Conservation (phyloP, 2,888 invertebrate genomes). For the Dastarcus helophoroides region DNA sequence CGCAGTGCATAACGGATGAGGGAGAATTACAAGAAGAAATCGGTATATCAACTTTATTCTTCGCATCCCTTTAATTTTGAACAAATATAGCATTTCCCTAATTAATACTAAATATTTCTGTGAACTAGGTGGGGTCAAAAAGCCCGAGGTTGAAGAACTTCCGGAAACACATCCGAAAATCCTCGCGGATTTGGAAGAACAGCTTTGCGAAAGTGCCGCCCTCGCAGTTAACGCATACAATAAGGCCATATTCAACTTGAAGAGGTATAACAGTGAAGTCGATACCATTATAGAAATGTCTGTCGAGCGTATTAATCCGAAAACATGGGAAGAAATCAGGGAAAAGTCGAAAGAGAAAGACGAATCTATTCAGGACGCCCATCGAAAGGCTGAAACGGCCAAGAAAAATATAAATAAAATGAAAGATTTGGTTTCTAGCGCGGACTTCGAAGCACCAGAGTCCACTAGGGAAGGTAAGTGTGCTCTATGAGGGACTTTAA, state of each 20-base stretch:
- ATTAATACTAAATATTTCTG: too few relatives aligned
- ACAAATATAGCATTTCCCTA: too few relatives aligned
- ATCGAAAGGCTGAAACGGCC: conserved; percentile 41
- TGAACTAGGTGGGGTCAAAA: conserved; percentile 24
- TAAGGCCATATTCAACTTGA: conserved; percentile 47
- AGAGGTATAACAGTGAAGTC: conserved; percentile 45
- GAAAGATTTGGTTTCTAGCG: conserved; percentile 35
- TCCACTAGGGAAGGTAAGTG: conserved; percentile 39
- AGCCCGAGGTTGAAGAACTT: conserved; percentile 23
- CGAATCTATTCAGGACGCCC: conserved; percentile 43
- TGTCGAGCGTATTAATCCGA: conserved; percentile 47
- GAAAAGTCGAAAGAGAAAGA: conserved; percentile 48
- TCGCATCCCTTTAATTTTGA: too few relatives aligned
- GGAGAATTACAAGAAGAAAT: conserved; percentile 1
- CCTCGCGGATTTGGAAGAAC: conserved; percentile 45
- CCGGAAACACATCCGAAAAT: conserved; percentile 35
- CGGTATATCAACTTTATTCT: too few relatives aligned
- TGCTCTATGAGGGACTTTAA: too few relatives aligned
- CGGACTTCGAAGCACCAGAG: conserved; percentile 32
- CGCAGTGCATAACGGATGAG: not conserved
- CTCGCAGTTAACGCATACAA: conserved; percentile 58
- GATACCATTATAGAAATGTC: conserved; percentile 49
- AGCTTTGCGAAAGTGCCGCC: conserved; percentile 44
- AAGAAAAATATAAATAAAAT: conserved; percentile 34
- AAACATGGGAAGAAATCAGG: conserved; percentile 45